Evolutionary conservation across 2,797 vertebrate genomes (phyloP).

Genomic region (Alectoris magna): DNA sequence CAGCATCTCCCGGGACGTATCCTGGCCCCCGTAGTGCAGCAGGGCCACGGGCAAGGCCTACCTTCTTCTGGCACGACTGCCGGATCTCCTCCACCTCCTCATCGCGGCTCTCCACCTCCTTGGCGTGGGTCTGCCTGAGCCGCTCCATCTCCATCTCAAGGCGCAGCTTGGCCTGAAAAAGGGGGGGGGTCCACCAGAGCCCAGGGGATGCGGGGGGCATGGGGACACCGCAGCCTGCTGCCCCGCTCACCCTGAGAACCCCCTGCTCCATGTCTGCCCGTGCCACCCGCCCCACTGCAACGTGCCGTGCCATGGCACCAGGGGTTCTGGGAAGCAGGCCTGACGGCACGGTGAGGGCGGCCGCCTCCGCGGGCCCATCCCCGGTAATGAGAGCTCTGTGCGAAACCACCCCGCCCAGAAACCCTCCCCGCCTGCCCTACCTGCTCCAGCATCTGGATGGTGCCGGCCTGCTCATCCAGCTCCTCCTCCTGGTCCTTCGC

Average conservation of each 20-base stretch:
- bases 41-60: neutral
- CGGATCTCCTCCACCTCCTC: constrained; percentile 97
- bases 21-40: neutral
- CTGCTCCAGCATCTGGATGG: constrained; percentile 98
- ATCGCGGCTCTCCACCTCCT: constrained; percentile 94
- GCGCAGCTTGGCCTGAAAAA: constrained; percentile 89
- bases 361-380: constrained; percentile 49
- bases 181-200: neutral
- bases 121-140: constrained; percentile 93
- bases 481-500: constrained; percentile 98
- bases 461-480: constrained; percentile 96
- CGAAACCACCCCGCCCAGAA: constrained; percentile 71
- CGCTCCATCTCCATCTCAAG: constrained; percentile 99
- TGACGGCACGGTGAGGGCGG: neutral
- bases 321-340: neutral
- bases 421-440: constrained; percentile 76
- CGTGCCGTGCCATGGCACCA: constrained; percentile 46
- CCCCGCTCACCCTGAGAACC: constrained; percentile 34
- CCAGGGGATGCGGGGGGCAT: rapidly evolving
- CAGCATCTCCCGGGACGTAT: neutral
- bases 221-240: neutral
- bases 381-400: constrained; percentile 62
- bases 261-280: neutral
- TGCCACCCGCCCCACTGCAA: neutral
- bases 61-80: constrained; percentile 97